These are phyloP conservation scores for Morpho helenor DNA, from an alignment of 2,888 invertebrate species.

Conservation along the genomic window DNA sequence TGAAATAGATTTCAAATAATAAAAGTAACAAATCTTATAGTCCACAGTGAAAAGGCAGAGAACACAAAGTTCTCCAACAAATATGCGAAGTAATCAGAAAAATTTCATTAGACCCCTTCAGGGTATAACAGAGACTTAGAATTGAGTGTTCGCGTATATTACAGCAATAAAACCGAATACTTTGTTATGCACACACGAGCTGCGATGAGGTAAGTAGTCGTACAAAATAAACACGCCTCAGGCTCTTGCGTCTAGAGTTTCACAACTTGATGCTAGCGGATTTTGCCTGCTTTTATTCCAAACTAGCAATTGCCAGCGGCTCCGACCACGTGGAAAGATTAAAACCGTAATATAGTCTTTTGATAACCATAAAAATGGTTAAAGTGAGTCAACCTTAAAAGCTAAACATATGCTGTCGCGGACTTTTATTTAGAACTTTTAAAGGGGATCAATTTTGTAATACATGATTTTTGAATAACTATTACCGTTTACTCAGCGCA, in stretches of 20 bases:
- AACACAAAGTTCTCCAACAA: constrained; percentile 28
- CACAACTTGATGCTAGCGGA: neutral
- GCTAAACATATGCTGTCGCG: too few relatives aligned
- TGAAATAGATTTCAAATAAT: too few relatives aligned
- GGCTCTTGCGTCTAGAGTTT: neutral
- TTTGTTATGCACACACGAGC: constrained; percentile 43
- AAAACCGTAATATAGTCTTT: too few relatives aligned
- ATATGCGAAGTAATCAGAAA: constrained; percentile 41
- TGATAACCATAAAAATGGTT: too few relatives aligned
- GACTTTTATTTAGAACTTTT: too few relatives aligned
- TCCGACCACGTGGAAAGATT: too few relatives aligned
- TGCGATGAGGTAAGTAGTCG: constrained; percentile 30
- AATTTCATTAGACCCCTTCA: constrained; percentile 39
- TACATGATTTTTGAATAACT: too few relatives aligned
- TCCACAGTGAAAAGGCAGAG: neutral
- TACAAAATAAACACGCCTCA: constrained; percentile 5
- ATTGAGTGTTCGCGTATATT: constrained; percentile 45
- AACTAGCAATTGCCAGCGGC: too few relatives aligned
- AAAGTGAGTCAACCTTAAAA: too few relatives aligned
- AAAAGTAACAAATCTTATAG: too few relatives aligned
- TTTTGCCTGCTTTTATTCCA: neutral
- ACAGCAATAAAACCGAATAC: constrained; percentile 48
- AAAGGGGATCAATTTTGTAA: too few relatives aligned
- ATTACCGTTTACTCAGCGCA: too few relatives aligned
- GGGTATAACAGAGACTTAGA: constrained; percentile 29